Evolutionary conservation across 2,888 invertebrate genomes (phyloP).

Genomic region (Apotomis betuletana): DNA sequence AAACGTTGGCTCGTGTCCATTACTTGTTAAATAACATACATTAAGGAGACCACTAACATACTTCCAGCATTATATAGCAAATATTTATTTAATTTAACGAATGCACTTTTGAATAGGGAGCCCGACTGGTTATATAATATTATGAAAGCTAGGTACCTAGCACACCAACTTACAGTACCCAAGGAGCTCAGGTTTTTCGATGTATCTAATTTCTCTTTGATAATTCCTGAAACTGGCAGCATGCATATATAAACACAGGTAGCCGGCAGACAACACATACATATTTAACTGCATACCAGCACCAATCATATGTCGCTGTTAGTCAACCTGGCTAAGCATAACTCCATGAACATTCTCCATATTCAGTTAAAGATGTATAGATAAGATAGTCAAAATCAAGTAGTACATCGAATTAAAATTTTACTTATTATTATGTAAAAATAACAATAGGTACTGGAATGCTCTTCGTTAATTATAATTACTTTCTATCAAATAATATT

Average conservation of each 20-base stretch:
- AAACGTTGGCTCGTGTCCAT: slow-evolving; percentile 29
- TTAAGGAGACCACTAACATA: neutral
- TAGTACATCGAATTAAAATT: no score
- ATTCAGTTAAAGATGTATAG: neutral
- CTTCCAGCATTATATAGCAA: slow-evolving; percentile 3
- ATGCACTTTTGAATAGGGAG: no score
- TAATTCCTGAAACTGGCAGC: neutral
- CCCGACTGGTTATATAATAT: no score
- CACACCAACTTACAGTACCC: no score
- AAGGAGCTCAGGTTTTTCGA: neutral
- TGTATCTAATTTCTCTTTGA: neutral
- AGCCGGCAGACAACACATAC: neutral
- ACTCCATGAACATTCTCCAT: neutral
- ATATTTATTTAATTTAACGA: neutral
- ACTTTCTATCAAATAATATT: no score
- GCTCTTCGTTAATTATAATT: no score
- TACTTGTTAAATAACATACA: slow-evolving; percentile 17
- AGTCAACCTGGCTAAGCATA: neutral
- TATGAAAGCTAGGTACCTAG: no score
- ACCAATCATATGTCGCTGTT: slow-evolving; percentile 14
- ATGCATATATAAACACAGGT: neutral
- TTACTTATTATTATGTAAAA: no score
- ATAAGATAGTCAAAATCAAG: no score
- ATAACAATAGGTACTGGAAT: no score
- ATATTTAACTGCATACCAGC: slow-evolving; percentile 22